Base-by-base conservation (phyloP, 2,113 vertebrate genomes). In the Ophiodon elongatus region DNA sequence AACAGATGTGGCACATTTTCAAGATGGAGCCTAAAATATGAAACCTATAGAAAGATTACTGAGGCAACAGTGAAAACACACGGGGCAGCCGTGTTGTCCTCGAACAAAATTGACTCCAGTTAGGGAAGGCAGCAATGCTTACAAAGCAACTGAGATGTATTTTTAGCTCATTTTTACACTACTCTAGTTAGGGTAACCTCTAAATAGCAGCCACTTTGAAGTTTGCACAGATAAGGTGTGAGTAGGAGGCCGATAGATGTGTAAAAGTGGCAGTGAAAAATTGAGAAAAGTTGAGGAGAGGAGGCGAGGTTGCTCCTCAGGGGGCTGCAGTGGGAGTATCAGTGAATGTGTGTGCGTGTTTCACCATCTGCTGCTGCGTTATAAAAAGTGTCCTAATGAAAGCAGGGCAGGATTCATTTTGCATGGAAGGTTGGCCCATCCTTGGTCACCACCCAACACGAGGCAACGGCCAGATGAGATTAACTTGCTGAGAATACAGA, bases 291-390 rank as follows among this genome's bases (percentile, higher is more conserved):
- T 87, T 91, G 83, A 65, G 76, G 76, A 85, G 86, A 80, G 79
- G 67, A 93, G 88, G 87, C 52, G 76, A 90, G 88, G 85, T 77
- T 87, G 43, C 80, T 87, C 85, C 85, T 92, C 65, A 59, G 88
- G 85, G 87, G 76, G 80, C 57, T 27, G 73, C 76, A 82, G 85
- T 63, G 85, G 73, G 91, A 72, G 84, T 75, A 84, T 88, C 62
- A 59, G 47, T 35, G 79, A 37, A 50, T 59, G 81, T 80, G 74
- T 80, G 74, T 72, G 65, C 78, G 76, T 83, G 76, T 87, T 83
- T 84, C 77, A 79, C 92, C 93, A 93, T 94, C 92, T 92, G 91
- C 91, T 93, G 85, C 88, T 54, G 71, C 68, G 76, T 91, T 86
- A 88, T 74, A 86, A 90, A 90, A 90, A 88, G 80, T 83, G 73